phyloP scores from a whole-genome alignment of 2,888 invertebrate genomes.

The Thymelicus lineola region DNA sequence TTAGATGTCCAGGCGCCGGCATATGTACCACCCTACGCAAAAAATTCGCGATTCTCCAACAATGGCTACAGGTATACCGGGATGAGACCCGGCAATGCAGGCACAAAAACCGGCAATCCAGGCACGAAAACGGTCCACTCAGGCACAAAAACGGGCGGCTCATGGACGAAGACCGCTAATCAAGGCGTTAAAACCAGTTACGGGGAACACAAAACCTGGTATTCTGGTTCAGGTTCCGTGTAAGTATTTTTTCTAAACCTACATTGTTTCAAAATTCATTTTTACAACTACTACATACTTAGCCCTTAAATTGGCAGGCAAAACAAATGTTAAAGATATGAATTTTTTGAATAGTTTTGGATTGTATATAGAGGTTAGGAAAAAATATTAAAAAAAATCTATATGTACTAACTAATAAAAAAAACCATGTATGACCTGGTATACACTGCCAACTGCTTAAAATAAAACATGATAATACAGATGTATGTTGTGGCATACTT shows the following conservation, averaged over 20 bases:
- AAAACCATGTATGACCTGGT: no score
- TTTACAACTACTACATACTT: no score
- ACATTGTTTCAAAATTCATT: no score
- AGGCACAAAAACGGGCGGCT: conserved; percentile 47
- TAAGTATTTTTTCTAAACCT: conserved; percentile 51
- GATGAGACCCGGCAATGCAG: conserved; percentile 41
- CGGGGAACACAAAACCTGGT: conserved; percentile 61
- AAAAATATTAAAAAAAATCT: no score
- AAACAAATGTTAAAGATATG: no score
- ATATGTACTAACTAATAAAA: no score
- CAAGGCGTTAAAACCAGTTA: conserved; percentile 53
- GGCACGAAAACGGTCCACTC: conserved; percentile 49
- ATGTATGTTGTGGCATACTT: no score
- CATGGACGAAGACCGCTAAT: conserved; percentile 48
- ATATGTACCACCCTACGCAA: conserved; percentile 66
- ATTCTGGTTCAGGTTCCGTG: conserved; percentile 57
- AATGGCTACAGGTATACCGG: conserved; percentile 34
- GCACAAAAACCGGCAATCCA: conserved; percentile 42
- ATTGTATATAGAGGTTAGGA: no score
- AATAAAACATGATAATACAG: no score
- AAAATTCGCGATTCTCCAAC: conserved; percentile 43
- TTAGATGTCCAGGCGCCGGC: conserved; percentile 72
- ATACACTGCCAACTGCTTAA: no score
- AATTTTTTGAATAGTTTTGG: no score
- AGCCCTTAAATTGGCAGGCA: no score